Conservation (phyloP, 1,140 invertebrate genomes). For the Anagrus nilaparvatae region DNA sequence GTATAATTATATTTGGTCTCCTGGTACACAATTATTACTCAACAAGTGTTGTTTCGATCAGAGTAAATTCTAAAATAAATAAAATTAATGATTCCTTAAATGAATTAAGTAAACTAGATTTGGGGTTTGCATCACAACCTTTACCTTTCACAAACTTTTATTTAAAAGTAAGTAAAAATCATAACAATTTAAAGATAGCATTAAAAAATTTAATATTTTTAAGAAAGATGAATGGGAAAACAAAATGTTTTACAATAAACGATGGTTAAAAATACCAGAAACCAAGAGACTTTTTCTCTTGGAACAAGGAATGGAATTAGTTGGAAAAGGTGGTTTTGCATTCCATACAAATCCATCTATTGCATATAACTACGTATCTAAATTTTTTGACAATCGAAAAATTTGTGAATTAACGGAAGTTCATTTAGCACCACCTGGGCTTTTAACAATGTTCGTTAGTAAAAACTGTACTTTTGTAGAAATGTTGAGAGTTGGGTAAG, state of each 20-base stretch:
- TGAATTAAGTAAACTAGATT: constrained; percentile 23
- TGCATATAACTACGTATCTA: constrained; percentile 19
- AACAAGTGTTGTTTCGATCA: constrained; percentile 29
- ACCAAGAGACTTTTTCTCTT: constrained; percentile 8
- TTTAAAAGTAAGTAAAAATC: constrained; percentile 25
- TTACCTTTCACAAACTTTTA: constrained; percentile 27
- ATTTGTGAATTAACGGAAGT: constrained; percentile 22
- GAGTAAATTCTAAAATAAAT: constrained; percentile 29
- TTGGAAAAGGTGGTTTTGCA: constrained; percentile 18
- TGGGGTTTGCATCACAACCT: constrained; percentile 27
- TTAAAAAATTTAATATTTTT: constrained; percentile 5
- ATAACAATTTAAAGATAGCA: constrained; percentile 8
- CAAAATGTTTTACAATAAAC: constrained; percentile 5
- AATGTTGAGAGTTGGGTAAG: constrained; percentile 17
- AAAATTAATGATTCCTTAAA: constrained; percentile 35
- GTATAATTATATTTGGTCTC: constrained; percentile 26
- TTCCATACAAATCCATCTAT: constrained; percentile 20
- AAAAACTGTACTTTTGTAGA: constrained; percentile 18
- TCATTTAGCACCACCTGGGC: constrained; percentile 6
- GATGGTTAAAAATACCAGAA: constrained; percentile 16
- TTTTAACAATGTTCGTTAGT: constrained; percentile 12
- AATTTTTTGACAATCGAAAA: constrained; percentile 17
- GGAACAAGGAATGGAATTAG: constrained; percentile 15
- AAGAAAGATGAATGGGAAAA: constrained; percentile 18
- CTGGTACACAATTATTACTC: constrained; percentile 36